phyloP scores from a whole-genome alignment of 2,888 invertebrate genomes.

The Yponomeuta sedellus region DNA sequence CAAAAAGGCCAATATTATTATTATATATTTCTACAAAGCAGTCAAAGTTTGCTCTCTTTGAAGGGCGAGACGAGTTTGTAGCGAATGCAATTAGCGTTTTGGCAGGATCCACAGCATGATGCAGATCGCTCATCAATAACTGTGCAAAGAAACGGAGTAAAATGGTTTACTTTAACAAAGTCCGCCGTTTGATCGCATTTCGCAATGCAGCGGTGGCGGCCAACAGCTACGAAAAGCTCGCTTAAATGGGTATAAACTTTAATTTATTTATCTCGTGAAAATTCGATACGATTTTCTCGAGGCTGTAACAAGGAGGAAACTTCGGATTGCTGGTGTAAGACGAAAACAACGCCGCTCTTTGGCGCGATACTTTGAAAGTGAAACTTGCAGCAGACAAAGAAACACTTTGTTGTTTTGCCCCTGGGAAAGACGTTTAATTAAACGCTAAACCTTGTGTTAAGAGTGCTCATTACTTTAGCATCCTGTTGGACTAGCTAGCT shows the following conservation, averaged over 20 bases:
- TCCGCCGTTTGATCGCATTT: conserved; percentile 42
- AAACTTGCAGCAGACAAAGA: conserved; percentile 38
- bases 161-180: conserved; percentile 45
- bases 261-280: conserved; percentile 63
- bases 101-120: too few relatives aligned
- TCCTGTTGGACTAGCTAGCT: not conserved
- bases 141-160: conserved; percentile 26
- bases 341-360: conserved; percentile 21
- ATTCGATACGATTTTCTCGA: conserved; percentile 49
- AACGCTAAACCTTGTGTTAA: conserved; percentile 44
- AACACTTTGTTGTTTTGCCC: conserved; percentile 26
- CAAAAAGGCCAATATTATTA: too few relatives aligned
- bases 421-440: conserved; percentile 39
- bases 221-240: conserved; percentile 28
- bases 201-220: not conserved
- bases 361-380: conserved; percentile 42
- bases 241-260: conserved; percentile 63
- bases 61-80: too few relatives aligned
- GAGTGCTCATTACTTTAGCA: conserved; percentile 30
- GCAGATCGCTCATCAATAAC: not conserved
- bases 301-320: conserved; percentile 49
- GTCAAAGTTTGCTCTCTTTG: not conserved
- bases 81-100: too few relatives aligned
- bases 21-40: not conserved
- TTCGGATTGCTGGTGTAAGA: conserved; percentile 33